phyloP scores from a whole-genome alignment of 2,113 vertebrate genomes.

The Gallinago jamesoni region DNA sequence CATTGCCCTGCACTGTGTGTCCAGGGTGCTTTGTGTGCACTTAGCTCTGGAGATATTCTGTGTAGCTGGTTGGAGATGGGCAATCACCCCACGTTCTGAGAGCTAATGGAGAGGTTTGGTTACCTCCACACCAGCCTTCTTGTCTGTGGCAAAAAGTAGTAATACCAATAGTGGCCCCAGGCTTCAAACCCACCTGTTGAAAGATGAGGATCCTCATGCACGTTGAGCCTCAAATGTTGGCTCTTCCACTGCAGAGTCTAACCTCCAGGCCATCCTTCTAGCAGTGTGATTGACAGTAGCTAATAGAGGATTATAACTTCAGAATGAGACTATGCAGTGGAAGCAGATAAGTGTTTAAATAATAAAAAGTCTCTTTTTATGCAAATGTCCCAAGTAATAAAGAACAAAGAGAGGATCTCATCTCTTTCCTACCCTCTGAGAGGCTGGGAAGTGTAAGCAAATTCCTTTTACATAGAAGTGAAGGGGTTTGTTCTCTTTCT shows the following conservation, averaged over 20 bases:
- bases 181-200: background rate
- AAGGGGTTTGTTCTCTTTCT: background rate
- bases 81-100: background rate
- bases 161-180: background rate
- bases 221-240: background rate
- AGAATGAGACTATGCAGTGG: background rate
- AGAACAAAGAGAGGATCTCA: background rate
- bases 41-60: background rate
- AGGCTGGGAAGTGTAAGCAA: background rate
- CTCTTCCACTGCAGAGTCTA: background rate
- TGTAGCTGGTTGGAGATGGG: background rate
- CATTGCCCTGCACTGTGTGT: rapidly evolving
- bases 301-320: background rate
- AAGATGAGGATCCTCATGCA: rapidly evolving
- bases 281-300: background rate
- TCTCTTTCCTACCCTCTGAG: background rate
- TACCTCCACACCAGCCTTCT: rapidly evolving
- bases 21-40: rapidly evolving
- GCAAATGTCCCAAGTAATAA: background rate
- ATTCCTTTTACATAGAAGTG: background rate
- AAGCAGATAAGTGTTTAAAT: background rate
- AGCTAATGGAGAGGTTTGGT: background rate
- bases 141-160: no score
- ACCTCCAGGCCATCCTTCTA: background rate
- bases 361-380: background rate